phyloP scores from a whole-genome alignment of 35 echinoderm and acorn worm genomes.

The Apostichopus parvimensis region DNA sequence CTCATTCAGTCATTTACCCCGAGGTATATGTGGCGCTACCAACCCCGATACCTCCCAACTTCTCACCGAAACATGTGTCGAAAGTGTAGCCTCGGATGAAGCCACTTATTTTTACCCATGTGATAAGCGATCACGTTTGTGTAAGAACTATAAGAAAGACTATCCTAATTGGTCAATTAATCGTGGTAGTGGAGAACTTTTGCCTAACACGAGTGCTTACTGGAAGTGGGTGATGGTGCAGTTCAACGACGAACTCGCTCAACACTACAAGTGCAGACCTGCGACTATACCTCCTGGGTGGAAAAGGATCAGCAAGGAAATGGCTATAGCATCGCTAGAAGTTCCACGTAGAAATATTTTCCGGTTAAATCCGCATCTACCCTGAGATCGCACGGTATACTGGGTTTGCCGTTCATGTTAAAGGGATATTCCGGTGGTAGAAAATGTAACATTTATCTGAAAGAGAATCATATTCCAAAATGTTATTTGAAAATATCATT shows the following conservation, averaged over 20 bases:
- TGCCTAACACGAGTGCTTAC: background rate
- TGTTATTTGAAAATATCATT: no score
- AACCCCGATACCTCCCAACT: background rate
- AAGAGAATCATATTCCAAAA: no score
- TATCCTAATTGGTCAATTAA: background rate
- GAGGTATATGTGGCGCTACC: background rate
- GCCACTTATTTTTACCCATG: background rate
- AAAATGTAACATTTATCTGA: no score
- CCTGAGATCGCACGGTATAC: no score
- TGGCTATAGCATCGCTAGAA: no score
- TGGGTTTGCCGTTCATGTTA: no score
- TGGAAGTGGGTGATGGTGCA: background rate
- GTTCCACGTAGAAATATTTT: no score
- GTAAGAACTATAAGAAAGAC: conserved; percentile 28
- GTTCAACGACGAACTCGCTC: background rate
- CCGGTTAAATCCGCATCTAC: no score
- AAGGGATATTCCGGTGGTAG: no score
- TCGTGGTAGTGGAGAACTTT: background rate
- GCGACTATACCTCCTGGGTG: background rate
- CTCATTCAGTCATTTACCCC: background rate
- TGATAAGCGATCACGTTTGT: background rate
- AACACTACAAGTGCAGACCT: background rate
- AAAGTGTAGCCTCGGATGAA: background rate
- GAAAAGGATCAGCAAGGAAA: background rate
- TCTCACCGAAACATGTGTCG: background rate